Evolutionary conservation across 2,113 vertebrate genomes (phyloP), one percentile per base, ranked within the genome.

Genomic region (Perca schrenkii): DNA sequence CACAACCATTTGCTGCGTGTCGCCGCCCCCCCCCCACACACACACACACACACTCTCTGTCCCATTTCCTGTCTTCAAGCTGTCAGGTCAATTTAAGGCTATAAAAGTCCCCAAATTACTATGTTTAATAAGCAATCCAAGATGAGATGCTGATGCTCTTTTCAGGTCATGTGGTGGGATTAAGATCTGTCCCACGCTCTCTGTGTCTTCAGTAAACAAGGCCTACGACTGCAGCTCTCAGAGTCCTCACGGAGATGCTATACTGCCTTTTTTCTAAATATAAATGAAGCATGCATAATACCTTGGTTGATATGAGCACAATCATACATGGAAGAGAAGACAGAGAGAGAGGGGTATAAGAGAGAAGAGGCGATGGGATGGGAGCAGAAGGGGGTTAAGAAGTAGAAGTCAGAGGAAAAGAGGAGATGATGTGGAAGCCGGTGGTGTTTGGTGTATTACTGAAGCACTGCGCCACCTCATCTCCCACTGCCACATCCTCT

Each of bases 401-500:
- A 3, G 19, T n/a, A 43, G n/a, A 58, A 47, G 79, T 58, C 50
- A 53, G 34, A 31, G 10, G 17, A 22, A 66, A 31, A 31, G n/a
- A 50, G 19, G 16, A 25, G 75, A 72, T 16, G 65, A 82, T 66
- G 49, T 63, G 53, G 53, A 74, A 58, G 64, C 72, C 47, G 56
- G 49, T 80, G 63, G 61, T 47, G 65, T 66, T 69, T 46, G 63
- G 62, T 60, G 60, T 54, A 56, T 65, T 56, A 46, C n/a, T 52
- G 28, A 66, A 50, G 64, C 50, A 0, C 31, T 40, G 31, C n/a
- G 2, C 50, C 77, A 34, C 69, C 63, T 63, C 63, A 69, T 58
- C 70, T 65, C 50, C 60, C 61, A 19, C 49, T 14, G 54, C 79
- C 87, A 77, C 77, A 57, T 77, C 76, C 47, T 66, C 63, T 64